Evolutionary conservation across 1,140 invertebrate genomes (phyloP).

Genomic region (Drosophila melanogaster): DNA sequence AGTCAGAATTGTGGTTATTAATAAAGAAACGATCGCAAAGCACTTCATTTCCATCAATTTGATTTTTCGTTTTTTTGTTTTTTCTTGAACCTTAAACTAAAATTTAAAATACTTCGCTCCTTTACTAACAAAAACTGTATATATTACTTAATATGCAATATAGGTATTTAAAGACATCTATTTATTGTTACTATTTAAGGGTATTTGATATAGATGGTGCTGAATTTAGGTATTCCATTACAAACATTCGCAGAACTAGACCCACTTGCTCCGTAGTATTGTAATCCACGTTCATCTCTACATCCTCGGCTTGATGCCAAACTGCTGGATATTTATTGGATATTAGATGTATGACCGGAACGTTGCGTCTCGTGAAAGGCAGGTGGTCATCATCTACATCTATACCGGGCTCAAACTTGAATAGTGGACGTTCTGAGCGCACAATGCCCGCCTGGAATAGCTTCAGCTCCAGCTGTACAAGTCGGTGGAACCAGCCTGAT

Average conservation of each 20-base stretch:
- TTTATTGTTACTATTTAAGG: neutral
- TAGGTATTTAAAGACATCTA: no score
- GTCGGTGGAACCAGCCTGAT: constrained; percentile 87
- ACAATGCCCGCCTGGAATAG: constrained; percentile 86
- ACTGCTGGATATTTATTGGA: constrained; percentile 35
- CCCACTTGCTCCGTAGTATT: constrained; percentile 15
- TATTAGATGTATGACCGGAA: constrained; percentile 48
- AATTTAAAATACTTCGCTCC: no score
- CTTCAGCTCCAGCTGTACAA: constrained; percentile 87
- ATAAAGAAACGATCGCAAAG: constrained; percentile 3
- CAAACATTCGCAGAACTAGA: constrained; percentile 26
- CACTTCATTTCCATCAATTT: constrained; percentile 4
- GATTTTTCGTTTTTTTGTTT: neutral
- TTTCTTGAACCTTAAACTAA: no score
- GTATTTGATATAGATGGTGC: neutral
- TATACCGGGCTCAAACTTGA: constrained; percentile 84
- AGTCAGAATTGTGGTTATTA: constrained; percentile 2
- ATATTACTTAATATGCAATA: no score
- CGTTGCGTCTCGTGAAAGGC: constrained; percentile 92
- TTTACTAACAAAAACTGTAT: no score
- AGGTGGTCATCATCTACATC: constrained; percentile 96
- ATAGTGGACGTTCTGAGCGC: constrained; percentile 81
- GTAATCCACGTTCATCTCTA: constrained; percentile 11
- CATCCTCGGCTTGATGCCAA: neutral
- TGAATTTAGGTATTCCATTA: constrained; percentile 12